Percentiles rank a stretch among this genome's conserved stretches.
Evolutionary conservation across 2,113 vertebrate species (phyloP).

Genomic region (Nanorana parkeri): DNA sequence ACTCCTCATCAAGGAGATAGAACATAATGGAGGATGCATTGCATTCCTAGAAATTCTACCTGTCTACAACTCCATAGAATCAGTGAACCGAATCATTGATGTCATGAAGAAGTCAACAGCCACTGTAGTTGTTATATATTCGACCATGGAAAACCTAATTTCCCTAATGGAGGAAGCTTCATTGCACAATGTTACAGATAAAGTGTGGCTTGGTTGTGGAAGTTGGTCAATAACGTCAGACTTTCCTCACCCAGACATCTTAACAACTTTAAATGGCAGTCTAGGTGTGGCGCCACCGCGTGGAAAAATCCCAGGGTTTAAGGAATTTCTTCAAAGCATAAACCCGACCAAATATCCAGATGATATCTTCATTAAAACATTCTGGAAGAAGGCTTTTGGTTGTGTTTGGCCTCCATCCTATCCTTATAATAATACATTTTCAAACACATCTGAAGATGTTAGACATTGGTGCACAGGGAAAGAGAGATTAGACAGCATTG

Average conservation of each 20-base stretch:
- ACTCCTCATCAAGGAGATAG: conserved; percentile 10
- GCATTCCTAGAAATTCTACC: conserved; percentile 45
- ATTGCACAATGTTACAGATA: conserved; percentile 30
- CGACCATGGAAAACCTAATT: conserved; percentile 34
- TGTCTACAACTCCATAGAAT: conserved; percentile 7
- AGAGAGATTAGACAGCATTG: conserved; percentile 45
- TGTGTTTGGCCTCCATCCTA: conserved; percentile 20
- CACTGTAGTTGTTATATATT: conserved; percentile 38
- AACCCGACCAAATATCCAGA: conserved; percentile 28
- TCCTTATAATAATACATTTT: not conserved
- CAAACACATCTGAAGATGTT: not conserved
- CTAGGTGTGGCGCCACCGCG: conserved; percentile 3
- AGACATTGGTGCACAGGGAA: conserved; percentile 37
- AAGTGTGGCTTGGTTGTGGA: conserved; percentile 31
- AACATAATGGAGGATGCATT: conserved; percentile 31
- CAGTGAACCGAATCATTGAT: conserved; percentile 29
- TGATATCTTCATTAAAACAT: conserved; percentile 42
- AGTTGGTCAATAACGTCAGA: conserved; percentile 41
- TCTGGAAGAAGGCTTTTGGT: conserved; percentile 45
- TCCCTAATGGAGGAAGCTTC: conserved; percentile 47
- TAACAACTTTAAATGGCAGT: conserved; percentile 51
- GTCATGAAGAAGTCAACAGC: conserved; percentile 37
- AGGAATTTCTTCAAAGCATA: conserved; percentile 45
- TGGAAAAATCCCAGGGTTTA: conserved; percentile 45
- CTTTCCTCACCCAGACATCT: conserved; percentile 20